Base-by-base conservation (phyloP, 2,797 vertebrate genomes). In the Rhinogobio ventralis region DNA sequence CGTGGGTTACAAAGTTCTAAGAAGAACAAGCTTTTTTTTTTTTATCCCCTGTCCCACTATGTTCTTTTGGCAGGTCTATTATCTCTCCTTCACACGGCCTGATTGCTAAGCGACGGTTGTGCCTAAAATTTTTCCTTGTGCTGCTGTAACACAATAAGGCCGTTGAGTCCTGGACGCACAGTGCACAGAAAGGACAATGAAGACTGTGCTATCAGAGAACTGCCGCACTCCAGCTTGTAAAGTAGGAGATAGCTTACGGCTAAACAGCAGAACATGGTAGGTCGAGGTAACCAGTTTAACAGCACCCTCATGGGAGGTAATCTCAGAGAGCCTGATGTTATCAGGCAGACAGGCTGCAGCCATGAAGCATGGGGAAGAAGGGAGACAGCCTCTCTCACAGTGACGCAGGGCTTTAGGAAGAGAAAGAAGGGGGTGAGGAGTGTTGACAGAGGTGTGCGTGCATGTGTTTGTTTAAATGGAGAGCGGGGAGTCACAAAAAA, bases 241-340 rank as follows among this genome's bases (percentile, higher is more conserved):
- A 90, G 87, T 86, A 81, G 71, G 83, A 88, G 88, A 91, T 91
- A 86, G 81, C 23, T 66, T 36, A 68, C 45, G 20, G 46, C n/a
- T 25, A 87, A 73, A 83, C 71, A 71, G 77, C 36, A 81, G 86
- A 85, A 81, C 67, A 33, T 64, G 81, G 72, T 83, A 86, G 87
- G 85, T 90, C 71, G 88, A 90, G 84, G 68, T 23, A 84, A 87
- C 87, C 83, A 92, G 89, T 92, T 91, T 91, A 93, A 93, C 91
- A 89, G 91, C 87, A 72, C 91, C 91, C 91, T 87, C 90, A 91
- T 93, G 90, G 90, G 88, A 69, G 75, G 82, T 93, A 92, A 93
- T 93, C 93, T 90, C 90, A 89, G 89, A 86, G 91, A 90, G 91
- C 85, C 89, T 90, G 93, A 94, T 94, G 90, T 89, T 94, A 94